Percentiles rank a stretch among this genome's conserved stretches.
Conservation (phyloP, 2,888 invertebrate species). For the Rugalucina vietnamica region DNA sequence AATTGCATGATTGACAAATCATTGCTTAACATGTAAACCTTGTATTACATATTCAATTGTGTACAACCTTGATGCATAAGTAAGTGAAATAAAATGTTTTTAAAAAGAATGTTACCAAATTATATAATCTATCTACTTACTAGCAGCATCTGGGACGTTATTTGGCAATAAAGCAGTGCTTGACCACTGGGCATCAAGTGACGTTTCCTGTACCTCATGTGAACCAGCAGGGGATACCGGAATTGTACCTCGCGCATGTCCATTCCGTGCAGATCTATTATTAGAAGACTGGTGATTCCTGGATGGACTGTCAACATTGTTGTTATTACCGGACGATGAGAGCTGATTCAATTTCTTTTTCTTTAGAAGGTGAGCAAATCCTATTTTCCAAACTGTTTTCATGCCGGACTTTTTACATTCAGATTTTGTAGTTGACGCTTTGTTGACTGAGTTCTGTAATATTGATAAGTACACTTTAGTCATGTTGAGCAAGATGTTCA, state of each 20-base stretch:
- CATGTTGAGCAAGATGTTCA: no score
- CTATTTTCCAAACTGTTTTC: conserved; percentile 76
- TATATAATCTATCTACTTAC: no score
- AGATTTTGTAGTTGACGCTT: conserved; percentile 60
- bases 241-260: conserved; percentile 57
- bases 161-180: neutral
- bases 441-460: conserved; percentile 70
- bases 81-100: neutral
- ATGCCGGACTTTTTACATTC: conserved; percentile 66
- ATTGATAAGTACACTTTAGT: no score
- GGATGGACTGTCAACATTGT: conserved; percentile 71
- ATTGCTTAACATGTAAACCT: no score
- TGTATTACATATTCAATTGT: no score
- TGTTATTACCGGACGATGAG: conserved; percentile 70
- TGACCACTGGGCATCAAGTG: conserved; percentile 54
- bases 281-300: conserved; percentile 66
- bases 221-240: conserved; percentile 48
- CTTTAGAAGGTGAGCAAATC: conserved; percentile 78
- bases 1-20: no score
- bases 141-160: neutral
- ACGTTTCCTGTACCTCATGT: conserved; percentile 52
- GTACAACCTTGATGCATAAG: neutral
- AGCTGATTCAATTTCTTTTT: conserved; percentile 67
- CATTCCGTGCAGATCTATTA: conserved; percentile 48
- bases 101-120: neutral